phyloP scores from a whole-genome alignment of 2,888 invertebrate genomes.

The Laothoe populi region DNA sequence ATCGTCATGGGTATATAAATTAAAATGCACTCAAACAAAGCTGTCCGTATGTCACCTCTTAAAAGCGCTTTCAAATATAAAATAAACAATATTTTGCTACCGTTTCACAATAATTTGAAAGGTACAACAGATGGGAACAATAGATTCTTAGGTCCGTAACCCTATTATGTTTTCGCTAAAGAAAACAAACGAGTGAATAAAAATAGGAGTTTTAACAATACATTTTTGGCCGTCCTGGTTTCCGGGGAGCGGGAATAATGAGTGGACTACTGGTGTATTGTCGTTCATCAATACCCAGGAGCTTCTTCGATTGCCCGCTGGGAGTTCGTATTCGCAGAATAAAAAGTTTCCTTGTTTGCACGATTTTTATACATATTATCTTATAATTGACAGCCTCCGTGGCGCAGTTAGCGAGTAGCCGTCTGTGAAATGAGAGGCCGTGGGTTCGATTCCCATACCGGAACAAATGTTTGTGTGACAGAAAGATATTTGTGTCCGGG shows the following conservation, averaged over 20 bases:
- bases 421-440: too few relatives aligned
- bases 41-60: slow-evolving; percentile 76
- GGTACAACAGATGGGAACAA: slow-evolving; percentile 74
- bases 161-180: slow-evolving; percentile 70
- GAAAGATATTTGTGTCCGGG: too few relatives aligned
- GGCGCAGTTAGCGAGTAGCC: too few relatives aligned
- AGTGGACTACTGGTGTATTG: slow-evolving; percentile 68
- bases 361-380: neutral
- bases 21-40: slow-evolving; percentile 63
- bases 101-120: slow-evolving; percentile 61
- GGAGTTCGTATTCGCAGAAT: slow-evolving; percentile 53
- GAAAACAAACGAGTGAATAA: slow-evolving; percentile 70
- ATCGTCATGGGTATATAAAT: slow-evolving; percentile 75
- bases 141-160: slow-evolving; percentile 63
- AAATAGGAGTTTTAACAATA: slow-evolving; percentile 65
- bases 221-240: slow-evolving; percentile 56
- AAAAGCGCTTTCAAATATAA: slow-evolving; percentile 72
- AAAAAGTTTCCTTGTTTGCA: slow-evolving; percentile 25
- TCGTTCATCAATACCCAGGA: slow-evolving; percentile 62
- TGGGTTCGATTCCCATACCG: too few relatives aligned
- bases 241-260: slow-evolving; percentile 71
- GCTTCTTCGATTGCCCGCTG: slow-evolving; percentile 64
- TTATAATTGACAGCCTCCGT: too few relatives aligned
- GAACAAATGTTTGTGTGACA: too few relatives aligned
- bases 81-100: slow-evolving; percentile 83